phyloP scores from a whole-genome alignment of 1,140 invertebrate genomes.

The Drosophila leontia region DNA sequence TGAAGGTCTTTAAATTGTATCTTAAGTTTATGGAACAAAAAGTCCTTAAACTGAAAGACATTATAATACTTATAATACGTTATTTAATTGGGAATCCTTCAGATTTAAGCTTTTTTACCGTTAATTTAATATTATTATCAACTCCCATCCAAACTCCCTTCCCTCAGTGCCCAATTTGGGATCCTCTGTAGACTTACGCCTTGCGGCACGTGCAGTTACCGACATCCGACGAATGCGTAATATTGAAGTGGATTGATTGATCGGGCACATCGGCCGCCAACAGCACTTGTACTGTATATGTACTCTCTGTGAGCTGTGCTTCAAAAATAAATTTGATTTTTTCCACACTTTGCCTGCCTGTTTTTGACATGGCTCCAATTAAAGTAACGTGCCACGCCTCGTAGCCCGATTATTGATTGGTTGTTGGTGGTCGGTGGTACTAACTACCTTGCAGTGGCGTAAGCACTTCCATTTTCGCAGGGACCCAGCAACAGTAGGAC shows the following conservation, averaged over 20 bases:
- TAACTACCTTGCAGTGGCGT: constrained; percentile 27
- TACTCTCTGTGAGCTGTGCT: constrained; percentile 1
- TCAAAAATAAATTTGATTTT: constrained; percentile 45
- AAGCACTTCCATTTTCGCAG: too few relatives aligned
- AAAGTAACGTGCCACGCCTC: constrained; percentile 62
- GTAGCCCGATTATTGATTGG: constrained; percentile 68
- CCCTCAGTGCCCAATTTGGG: background rate
- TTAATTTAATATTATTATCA: background rate
- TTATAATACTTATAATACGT: too few relatives aligned
- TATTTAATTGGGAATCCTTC: background rate
- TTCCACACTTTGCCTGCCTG: constrained; percentile 53
- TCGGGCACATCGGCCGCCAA: constrained; percentile 30
- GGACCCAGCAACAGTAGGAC: background rate
- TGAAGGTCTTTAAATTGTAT: background rate
- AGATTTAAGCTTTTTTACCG: too few relatives aligned
- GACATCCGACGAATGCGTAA: constrained; percentile 61
- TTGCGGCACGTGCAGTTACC: constrained; percentile 19
- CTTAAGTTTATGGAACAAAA: background rate
- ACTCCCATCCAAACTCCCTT: background rate
- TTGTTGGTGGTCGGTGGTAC: constrained; percentile 29
- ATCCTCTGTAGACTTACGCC: constrained; percentile 1
- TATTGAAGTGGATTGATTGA: constrained; percentile 57
- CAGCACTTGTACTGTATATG: constrained; percentile 25
- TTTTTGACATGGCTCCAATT: constrained; percentile 68
- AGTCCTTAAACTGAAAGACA: background rate